A percentile compares a stretch with the other conserved stretches of the same genome.
These are phyloP conservation scores for Xyliphius kryptos DNA, from an alignment of 2,113 vertebrate species.

Conservation along the genomic window DNA sequence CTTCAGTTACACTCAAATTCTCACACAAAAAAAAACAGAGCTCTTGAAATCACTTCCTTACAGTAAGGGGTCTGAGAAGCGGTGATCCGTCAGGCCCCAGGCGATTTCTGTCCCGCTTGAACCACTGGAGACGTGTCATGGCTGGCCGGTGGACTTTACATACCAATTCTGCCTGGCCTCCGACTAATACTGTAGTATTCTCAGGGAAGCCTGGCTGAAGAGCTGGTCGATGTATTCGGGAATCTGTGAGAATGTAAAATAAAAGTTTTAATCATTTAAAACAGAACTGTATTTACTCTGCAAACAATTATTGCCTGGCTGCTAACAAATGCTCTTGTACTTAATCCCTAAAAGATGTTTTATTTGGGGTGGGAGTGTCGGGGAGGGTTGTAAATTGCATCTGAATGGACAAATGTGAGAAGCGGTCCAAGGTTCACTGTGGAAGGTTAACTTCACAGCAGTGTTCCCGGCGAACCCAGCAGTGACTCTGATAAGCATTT, in stretches of 20 bases:
- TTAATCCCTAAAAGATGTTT: too few species aligned
- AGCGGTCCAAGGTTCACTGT: too few species aligned
- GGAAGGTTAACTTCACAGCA: too few species aligned
- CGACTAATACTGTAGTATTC: constrained; percentile 77
- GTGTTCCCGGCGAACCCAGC: too few species aligned
- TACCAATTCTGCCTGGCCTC: constrained; percentile 75
- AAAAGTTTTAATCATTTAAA: constrained; percentile 7
- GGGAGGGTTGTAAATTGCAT: too few species aligned
- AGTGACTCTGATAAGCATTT: too few species aligned
- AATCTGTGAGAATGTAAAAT: constrained; percentile 59
- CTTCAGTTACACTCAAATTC: constrained; percentile 14
- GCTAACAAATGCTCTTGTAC: too few species aligned
- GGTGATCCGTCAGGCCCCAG: constrained; percentile 63
- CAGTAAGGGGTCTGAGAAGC: constrained; percentile 79
- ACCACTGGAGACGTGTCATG: constrained; percentile 89
- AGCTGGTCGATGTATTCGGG: constrained; percentile 70
- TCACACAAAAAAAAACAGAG: constrained; percentile 2
- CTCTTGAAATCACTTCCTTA: constrained; percentile 49
- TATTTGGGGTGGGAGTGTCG: too few species aligned
- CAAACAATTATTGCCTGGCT: too few species aligned
- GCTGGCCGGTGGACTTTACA: constrained; percentile 86
- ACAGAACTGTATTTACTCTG: background rate
- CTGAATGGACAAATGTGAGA: too few species aligned
- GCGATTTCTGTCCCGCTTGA: constrained; percentile 73
- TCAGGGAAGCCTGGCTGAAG: constrained; percentile 81